Base-by-base conservation (phyloP, 2,888 invertebrate genomes). In the Nomada fucata region DNA sequence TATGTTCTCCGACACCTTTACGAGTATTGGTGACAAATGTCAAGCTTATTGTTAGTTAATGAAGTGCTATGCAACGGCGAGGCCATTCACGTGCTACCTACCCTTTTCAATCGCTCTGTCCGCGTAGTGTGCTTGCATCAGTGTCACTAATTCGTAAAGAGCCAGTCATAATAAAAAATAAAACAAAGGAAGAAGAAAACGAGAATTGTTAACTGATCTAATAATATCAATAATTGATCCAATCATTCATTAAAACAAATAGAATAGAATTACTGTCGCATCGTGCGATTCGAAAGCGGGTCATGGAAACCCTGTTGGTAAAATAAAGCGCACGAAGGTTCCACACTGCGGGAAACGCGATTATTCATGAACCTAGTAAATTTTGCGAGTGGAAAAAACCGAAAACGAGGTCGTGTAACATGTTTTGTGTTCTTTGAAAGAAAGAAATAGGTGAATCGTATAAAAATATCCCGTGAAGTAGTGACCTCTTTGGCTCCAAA, bases 401-500 rank as follows among this genome's bases (percentile, higher is more conserved):
- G n/a, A 53, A 53, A 67, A 76, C 23, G 59, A 60, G 67, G 69
- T 76, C 81, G 47, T 36, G 47, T 15, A 50, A 23, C 26, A 53
- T 42, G 57, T 64, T 72, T 76, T 29, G 52, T 44, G 50, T 71
- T 44, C 11, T 11, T 60, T 26, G 44, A 65, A 42, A 57, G n/a
- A 57, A 60, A 69, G 70, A 79, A 53, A 42, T 77, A 68, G 61
- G 75, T 42, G 70, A 76, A 79, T 72, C 70, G 69, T 47, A 57
- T 71, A 76, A 85, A 80, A 79, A 72, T 76, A 72, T 60, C 60
- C 36, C 18, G 52, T 44, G 74, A 81, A 80, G 69, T 60, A 77
- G 75, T 80, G 83, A 88, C 87, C 87, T 83, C 79, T 57, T 87
- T 88, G 83, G 87, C 83, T 61, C 42, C n/a, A 59, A 69, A 79